Evolutionary conservation across 2,797 vertebrate species (phyloP), one percentile per base, ranked within the genome.

Genomic region (Acropternis orthonyx): DNA sequence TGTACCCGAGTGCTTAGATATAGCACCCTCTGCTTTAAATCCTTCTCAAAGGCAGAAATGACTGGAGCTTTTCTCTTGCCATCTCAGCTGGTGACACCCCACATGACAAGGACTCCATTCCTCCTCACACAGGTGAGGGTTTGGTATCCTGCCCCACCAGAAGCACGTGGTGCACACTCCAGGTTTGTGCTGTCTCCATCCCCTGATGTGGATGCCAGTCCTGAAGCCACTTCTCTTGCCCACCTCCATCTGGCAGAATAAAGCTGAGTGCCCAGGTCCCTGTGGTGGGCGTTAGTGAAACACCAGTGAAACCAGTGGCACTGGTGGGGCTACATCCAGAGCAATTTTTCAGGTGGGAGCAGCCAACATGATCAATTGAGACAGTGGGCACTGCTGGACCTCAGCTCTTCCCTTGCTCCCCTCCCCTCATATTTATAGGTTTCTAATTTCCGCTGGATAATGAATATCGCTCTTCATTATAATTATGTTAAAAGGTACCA

Each of bases 401-500:
- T 94, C 81, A 65, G 75, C 85, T 86, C 85, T 89, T 92, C 52
- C 62, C 80, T 79, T 66, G 51, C 52, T 78, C 71, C 77, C 71
- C 89, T 89, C 82, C 91, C 85, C 83, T 95, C 88, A 34, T 93
- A 97, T 96, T 95, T 96, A 93, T 96, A 94, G 95, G 88, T 94
- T 93, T 91, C 97, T 97, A 96, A 95, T 96, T 96, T 96, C 93
- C 95, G 69, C 90, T 94, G 84, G 95, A 89, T 95, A 97, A 97
- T 97, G 94, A 95, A 95, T 97, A 94, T 84, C 88, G 2, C 85
- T 94, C 80, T 96, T 96, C 93, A 94, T 95, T 93, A 93, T 95
- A 96, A 97, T 97, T 95, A 95, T 97, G 95, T 97, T 97, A 96
- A 91, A 97, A 99, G 99, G 97, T 99, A 99, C 96, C 97, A 98